Conservation (phyloP, 2,113 vertebrate species). For the Myotis davidii region DNA sequence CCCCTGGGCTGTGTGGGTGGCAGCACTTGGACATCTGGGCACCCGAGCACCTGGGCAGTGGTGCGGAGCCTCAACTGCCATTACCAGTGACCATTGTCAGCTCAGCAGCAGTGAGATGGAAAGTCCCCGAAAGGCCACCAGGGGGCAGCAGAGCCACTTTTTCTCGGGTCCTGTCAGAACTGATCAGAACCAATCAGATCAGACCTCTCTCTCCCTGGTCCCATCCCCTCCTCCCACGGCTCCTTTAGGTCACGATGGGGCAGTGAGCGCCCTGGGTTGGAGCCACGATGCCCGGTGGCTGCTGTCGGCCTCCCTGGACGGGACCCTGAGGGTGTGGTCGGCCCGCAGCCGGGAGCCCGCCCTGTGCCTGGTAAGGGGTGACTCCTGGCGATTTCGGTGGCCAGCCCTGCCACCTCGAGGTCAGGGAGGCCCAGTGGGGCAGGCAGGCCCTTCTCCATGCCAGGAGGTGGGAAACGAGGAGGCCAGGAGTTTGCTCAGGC, state of each 20-base stretch:
- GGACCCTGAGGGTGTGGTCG: conserved; percentile 89
- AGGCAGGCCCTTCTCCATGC: too few species aligned
- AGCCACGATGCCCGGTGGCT: conserved; percentile 89
- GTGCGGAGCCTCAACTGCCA: background rate
- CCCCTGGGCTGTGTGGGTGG: background rate
- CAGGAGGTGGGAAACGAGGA: background rate
- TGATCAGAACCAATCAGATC: too few species aligned
- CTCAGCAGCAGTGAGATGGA: background rate
- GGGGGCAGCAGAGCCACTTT: background rate
- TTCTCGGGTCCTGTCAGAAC: background rate
- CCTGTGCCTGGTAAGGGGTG: conserved; percentile 88
- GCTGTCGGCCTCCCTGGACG: conserved; percentile 90
- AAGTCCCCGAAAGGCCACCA: background rate
- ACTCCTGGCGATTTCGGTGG: background rate
- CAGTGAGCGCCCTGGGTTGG: conserved; percentile 89
- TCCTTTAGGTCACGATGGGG: conserved; percentile 89
- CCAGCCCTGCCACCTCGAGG: background rate
- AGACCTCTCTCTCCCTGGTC: background rate
- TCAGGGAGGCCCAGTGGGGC: background rate
- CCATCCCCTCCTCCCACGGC: background rate
- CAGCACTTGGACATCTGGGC: background rate
- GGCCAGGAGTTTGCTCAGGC: background rate
- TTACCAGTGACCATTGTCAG: background rate
- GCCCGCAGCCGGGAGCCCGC: conserved; percentile 76
- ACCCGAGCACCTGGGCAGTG: background rate